Conservation (phyloP, 2,113 vertebrate genomes). For the Callipepla squamata region DNA sequence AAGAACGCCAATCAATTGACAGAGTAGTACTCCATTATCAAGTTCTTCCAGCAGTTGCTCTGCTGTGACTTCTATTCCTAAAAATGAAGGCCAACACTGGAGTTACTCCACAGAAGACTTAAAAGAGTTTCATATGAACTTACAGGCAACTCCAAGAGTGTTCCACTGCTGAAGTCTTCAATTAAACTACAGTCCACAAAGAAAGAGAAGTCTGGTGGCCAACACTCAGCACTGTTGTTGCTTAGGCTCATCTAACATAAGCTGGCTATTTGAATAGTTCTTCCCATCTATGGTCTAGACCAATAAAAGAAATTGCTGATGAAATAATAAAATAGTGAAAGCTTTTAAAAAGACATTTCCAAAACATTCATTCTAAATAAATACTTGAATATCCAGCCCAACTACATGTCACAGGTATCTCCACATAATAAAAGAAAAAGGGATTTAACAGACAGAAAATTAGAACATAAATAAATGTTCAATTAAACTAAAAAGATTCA, state of each 20-base stretch:
- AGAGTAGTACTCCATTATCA: slow-evolving; percentile 84
- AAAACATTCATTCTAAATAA: background rate
- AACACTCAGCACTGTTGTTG: background rate
- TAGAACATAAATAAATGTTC: background rate
- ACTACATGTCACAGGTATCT: no score
- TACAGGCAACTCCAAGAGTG: background rate
- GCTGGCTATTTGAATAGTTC: background rate
- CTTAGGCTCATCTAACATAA: background rate
- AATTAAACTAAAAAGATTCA: background rate
- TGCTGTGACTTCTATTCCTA: slow-evolving; percentile 81
- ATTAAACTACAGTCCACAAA: background rate
- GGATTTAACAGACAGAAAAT: background rate
- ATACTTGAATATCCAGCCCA: background rate
- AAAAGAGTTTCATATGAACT: background rate
- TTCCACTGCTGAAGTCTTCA: background rate
- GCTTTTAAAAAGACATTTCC: background rate
- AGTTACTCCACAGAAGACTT: background rate
- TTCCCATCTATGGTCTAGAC: background rate
- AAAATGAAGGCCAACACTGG: background rate
- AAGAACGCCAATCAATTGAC: slow-evolving; percentile 86
- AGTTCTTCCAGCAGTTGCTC: slow-evolving; percentile 86
- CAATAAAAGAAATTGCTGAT: background rate
- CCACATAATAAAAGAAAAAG: background rate
- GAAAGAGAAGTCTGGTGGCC: background rate
- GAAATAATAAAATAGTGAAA: background rate